Evolutionary conservation across 2,888 invertebrate species (phyloP).

Genomic region (Teinopalpus imperialis): DNA sequence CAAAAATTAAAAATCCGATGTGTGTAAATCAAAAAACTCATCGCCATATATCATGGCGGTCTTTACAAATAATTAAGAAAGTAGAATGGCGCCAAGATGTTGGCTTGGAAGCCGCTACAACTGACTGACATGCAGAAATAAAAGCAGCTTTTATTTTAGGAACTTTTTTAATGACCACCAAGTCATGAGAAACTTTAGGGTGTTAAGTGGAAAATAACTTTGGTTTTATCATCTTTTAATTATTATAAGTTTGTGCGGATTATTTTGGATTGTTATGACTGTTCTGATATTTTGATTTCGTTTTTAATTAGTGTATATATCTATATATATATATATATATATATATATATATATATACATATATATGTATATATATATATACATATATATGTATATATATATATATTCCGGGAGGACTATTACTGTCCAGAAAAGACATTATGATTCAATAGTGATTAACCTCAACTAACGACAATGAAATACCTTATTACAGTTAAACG

Average conservation of each 20-base stretch:
- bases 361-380: no score
- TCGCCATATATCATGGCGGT: constrained; percentile 39
- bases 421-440: no score
- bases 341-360: no score
- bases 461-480: no score
- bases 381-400: no score
- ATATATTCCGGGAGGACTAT: no score
- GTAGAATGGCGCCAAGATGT: constrained; percentile 47
- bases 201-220: constrained; percentile 20
- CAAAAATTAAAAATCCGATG: not conserved
- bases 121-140: constrained; percentile 6
- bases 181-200: constrained; percentile 21
- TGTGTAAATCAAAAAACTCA: constrained; percentile 37
- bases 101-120: constrained; percentile 13
- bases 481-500: no score
- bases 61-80: constrained; percentile 52
- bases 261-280: constrained; percentile 7
- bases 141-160: constrained; percentile 7
- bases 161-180: constrained; percentile 16
- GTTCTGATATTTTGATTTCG: not conserved
- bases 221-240: constrained; percentile 9
- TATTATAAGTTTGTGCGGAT: constrained; percentile 4
- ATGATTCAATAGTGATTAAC: no score
- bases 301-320: no score
- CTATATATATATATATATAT: no score